Evolutionary conservation across 2,797 vertebrate species (phyloP).

Genomic region (Thaleichthys pacificus): DNA sequence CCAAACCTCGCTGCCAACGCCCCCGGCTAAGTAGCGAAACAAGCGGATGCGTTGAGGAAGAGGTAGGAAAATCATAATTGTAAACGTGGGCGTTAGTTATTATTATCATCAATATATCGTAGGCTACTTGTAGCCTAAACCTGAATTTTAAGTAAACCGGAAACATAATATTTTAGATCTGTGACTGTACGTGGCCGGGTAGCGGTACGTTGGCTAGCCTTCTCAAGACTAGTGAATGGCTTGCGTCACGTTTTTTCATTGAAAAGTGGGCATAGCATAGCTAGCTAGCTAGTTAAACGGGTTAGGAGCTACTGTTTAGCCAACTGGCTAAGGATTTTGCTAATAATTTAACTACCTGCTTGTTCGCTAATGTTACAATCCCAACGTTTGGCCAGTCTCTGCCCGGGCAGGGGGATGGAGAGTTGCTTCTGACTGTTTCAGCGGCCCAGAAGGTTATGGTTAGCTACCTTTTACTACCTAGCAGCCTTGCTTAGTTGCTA

Average conservation of each 20-base stretch:
- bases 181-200: too few relatives aligned
- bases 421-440: conserved; percentile 45
- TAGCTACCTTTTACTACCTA: neutral
- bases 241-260: neutral
- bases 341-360: neutral
- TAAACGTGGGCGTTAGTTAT: neutral
- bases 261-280: neutral
- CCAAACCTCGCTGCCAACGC: conserved; percentile 71
- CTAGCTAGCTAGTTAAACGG: neutral
- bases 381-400: conserved; percentile 11
- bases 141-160: too few relatives aligned
- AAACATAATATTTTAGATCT: too few relatives aligned
- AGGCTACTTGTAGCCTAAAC: too few relatives aligned
- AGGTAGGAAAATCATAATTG: conserved; percentile 44
- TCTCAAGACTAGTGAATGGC: too few relatives aligned
- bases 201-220: too few relatives aligned
- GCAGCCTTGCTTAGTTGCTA: neutral
- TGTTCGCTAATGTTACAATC: neutral
- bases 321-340: neutral
- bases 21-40: conserved; percentile 59
- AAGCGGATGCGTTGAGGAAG: conserved; percentile 25
- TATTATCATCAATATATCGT: neutral
- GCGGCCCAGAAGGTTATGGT: neutral
- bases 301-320: neutral
- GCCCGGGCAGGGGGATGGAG: conserved; percentile 42